Percentiles rank a stretch among this genome's conserved stretches.
Conservation (phyloP, 2,888 invertebrate species). For the Synanthedon vespiformis region DNA sequence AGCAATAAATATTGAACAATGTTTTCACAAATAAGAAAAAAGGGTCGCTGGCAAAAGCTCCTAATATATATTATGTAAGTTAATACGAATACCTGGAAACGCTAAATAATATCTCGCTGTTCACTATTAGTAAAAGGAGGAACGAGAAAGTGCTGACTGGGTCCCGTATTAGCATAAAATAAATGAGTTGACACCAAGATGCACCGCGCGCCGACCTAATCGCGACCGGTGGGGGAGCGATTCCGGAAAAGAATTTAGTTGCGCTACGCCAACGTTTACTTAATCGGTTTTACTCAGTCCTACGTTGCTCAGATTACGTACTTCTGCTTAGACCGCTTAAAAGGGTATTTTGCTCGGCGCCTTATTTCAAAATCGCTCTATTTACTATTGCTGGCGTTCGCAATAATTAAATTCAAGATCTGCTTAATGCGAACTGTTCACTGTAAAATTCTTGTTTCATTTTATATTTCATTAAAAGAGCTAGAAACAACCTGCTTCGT, state of each 20-base stretch:
- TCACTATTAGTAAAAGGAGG: too few relatives aligned
- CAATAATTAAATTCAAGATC: too few relatives aligned
- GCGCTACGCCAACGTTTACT: slow-evolving; percentile 10
- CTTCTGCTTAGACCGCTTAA: background rate
- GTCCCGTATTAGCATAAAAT: slow-evolving; percentile 58
- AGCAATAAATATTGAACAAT: too few relatives aligned
- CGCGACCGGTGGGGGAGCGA: slow-evolving; percentile 14
- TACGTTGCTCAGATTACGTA: background rate
- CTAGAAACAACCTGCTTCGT: too few relatives aligned
- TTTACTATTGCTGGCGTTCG: background rate
- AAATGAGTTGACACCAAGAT: slow-evolving; percentile 39
- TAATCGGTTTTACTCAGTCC: slow-evolving; percentile 11
- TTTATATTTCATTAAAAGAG: too few relatives aligned
- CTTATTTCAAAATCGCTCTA: background rate
- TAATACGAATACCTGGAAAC: too few relatives aligned
- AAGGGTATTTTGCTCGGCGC: background rate
- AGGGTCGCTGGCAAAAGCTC: too few relatives aligned
- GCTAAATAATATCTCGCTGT: too few relatives aligned
- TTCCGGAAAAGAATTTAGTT: slow-evolving; percentile 14
- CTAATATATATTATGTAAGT: too few relatives aligned
- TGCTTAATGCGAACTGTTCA: too few relatives aligned
- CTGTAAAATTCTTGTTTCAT: too few relatives aligned
- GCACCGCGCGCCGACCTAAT: slow-evolving; percentile 32
- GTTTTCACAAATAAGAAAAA: too few relatives aligned
- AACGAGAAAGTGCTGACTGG: slow-evolving; percentile 41